phyloP scores from a whole-genome alignment of 1,140 invertebrate genomes.

The Monomorium pharaonis region DNA sequence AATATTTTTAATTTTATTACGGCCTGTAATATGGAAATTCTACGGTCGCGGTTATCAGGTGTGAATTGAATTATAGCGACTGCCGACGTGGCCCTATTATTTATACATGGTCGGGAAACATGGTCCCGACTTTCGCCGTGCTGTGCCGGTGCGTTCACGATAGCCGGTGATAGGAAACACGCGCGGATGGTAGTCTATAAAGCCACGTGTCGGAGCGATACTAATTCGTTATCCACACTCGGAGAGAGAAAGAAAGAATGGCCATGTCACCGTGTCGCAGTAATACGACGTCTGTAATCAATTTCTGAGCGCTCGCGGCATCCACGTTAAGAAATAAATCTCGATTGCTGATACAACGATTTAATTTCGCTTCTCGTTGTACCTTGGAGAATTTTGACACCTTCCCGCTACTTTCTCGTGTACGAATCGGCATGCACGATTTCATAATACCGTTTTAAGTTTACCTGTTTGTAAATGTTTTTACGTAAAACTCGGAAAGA shows the following conservation, averaged over 20 bases:
- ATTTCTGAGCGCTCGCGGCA: conserved; percentile 51
- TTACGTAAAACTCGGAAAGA: conserved; percentile 4
- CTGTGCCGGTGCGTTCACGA: conserved; percentile 45
- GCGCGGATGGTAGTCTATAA: conserved; percentile 69
- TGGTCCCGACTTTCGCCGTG: conserved; percentile 49
- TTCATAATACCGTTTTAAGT: not conserved
- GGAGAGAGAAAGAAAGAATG: too few relatives aligned
- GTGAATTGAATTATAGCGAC: conserved; percentile 80
- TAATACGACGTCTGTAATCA: conserved; percentile 43
- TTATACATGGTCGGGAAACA: conserved; percentile 67
- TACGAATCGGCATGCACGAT: not conserved
- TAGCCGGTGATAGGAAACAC: conserved; percentile 62
- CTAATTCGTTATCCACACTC: conserved; percentile 67
- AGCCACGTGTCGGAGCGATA: conserved; percentile 57
- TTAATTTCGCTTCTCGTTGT: not conserved
- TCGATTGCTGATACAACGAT: conserved; percentile 9
- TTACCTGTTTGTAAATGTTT: not conserved
- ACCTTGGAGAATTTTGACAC: conserved; percentile 2
- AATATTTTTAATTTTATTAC: conserved; percentile 79
- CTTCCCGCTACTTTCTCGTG: not conserved
- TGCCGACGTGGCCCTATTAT: conserved; percentile 71
- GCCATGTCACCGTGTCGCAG: conserved; percentile 7
- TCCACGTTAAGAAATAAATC: conserved; percentile 10
- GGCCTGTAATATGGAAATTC: conserved; percentile 80
- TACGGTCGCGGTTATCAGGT: conserved; percentile 77